Base-by-base conservation (phyloP, 2,888 invertebrate species). In the Adineta ricciae region DNA sequence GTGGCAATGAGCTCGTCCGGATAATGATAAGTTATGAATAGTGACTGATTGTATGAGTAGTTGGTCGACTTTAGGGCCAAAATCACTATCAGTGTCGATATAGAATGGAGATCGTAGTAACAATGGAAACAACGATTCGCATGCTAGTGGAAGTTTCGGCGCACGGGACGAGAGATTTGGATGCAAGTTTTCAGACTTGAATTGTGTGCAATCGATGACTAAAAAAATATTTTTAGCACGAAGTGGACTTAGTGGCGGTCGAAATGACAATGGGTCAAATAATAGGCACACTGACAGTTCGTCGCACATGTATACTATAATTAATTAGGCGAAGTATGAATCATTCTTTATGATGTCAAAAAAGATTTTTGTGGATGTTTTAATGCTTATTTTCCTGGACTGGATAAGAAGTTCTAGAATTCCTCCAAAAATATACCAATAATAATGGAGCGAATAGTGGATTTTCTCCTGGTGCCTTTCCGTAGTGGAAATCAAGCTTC, bases 401-500 rank as follows among this genome's bases (percentile, higher is more conserved):
- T 41, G 36, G 72, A 19, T 84, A 85, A 72, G 32, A 73, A 52
- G 82, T 84, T 27, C 85, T 84, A 9, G 85, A 85, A 52, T 85
- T 83, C 73, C 84, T 85, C 14, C 72, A 50, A n/a, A 1, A 8
- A 41, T 41, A 21, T n/a, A 1, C 4, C 24, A n/a, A n/a, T n/a
- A 5, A 21, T 9, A 5, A 14, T 78, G 78, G 4, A 9, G 16
- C 46, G 11, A 11, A 9, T 64, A 50, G 64, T 38, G 73, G 41
- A 73, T 73, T 73, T 21, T 24, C 19, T 19, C 41, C 24, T 41
- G 41, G 32, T 32, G 32, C 19, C 14, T 64, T 27, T 64, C 32
- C 5, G 7, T 27, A 36, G 5, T 64, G 32, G 32, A 16, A 64
- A 0, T 64, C 32, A 64, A 64, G 3, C 64, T 16, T 2, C 3